Base-by-base conservation (phyloP, 2,113 vertebrate genomes). In the Rhinolophus ferrumequinum region DNA sequence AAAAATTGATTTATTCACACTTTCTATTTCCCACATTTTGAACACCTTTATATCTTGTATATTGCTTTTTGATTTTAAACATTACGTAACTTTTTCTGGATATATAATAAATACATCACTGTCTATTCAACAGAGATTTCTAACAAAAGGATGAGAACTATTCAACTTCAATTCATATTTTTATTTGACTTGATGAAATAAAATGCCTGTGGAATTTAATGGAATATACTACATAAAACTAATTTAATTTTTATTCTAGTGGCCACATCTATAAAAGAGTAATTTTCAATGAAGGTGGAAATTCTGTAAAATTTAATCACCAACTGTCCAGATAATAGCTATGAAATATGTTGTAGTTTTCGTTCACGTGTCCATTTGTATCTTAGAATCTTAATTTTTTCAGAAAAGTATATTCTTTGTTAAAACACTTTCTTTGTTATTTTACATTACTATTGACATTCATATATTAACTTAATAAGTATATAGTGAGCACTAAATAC, bases 271-370 rank as follows among this genome's bases (percentile, higher is more conserved):
- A 97, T 98, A 97, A 97, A 97, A 97, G 82, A 75, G 69, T 2
- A 50, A 97, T 98, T 98, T 97, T 92, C 95, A 84, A 95, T 89
- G 93, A 98, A 97, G 87, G 88, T 96, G 90, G 93, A 98, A 98
- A 98, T 98, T 97, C 92, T 97, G 1, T 97, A 97, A 97, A 97
- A 97, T 97, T 98, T 98, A 96, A 98, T 98, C 97, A 93, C 88
- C 60, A 94, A 92, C 81, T 92, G 70, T 97, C 96, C 88, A 93
- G 91, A 93, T 93, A 98, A 98, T 95, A 96, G 56, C 90, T 91
- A 0, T 95, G 96, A 97, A 96, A 97, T 96, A 62, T 47, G 54
- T 94, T 62, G 86, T 89, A 93, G 81, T 96, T 98, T 98, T 92
- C 88, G 94, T 93, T 88, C 84, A 92, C 77, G 54, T 92, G 47